Base-by-base conservation (phyloP, 1,140 invertebrate species). In the Mizuhopecten yessoensis region DNA sequence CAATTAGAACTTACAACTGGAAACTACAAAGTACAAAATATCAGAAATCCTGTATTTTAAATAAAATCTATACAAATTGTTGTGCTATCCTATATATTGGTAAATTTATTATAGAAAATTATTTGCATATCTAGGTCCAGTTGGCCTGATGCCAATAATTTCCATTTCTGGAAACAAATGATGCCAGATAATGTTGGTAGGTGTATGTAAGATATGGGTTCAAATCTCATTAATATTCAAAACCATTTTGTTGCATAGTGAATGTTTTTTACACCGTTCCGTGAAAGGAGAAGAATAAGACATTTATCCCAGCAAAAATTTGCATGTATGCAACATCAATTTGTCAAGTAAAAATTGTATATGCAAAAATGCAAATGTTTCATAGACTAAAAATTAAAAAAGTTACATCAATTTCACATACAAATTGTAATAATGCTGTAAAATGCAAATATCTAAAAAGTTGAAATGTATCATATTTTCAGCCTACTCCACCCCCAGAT, bases 381-480 rank as follows among this genome's bases (percentile, higher is more conserved):
- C n/a, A n/a, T n/a, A n/a, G n/a, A n/a, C n/a, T n/a, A n/a, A n/a
- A n/a, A n/a, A n/a, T n/a, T n/a, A n/a, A n/a, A n/a, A n/a, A n/a
- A n/a, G n/a, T n/a, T n/a, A n/a, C n/a, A 29, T 17, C 11, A 23
- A 3, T n/a, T 7, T 75, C 23, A 75, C 57, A 29, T 29, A 75
- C n/a, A 75, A 75, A 75, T 75, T 75, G 57, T 75, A 75, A 3
- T 75, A 75, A 75, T 75, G n/a, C 57, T 5, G 11, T 75, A 75
- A 75, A 75, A 75, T 75, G 57, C 23, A 29, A 75, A 75, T 75
- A 29, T 75, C 57, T n/a, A n/a, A 75, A n/a, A n/a, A 75, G 57
- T 29, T 75, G 57, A 75, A 75, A 75, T 75, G 57, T 75, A 75
- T 75, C 17, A 23, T 29, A n/a, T n/a, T 75, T 17, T 75, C 42